These are phyloP conservation scores for Unio delphinus DNA, from an alignment of 2,888 invertebrate genomes.

Conservation along the genomic window DNA sequence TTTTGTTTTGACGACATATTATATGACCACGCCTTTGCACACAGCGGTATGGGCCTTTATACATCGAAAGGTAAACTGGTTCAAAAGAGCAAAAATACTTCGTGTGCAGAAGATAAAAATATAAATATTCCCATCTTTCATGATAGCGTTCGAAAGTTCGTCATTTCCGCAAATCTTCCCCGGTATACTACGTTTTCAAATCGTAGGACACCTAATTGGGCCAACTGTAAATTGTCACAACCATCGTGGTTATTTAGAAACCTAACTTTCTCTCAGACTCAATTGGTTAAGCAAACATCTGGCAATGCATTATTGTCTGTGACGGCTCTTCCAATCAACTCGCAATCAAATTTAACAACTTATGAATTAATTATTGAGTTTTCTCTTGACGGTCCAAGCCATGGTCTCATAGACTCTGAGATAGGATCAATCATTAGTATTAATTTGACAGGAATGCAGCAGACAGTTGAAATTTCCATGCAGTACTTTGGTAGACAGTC, in stretches of 20 bases:
- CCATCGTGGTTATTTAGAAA: conserved; percentile 32
- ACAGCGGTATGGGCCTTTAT: not conserved
- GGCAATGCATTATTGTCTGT: not conserved
- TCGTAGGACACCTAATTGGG: conserved; percentile 27
- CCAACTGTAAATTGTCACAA: conserved; percentile 26
- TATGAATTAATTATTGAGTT: conserved; percentile 20
- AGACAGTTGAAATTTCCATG: conserved; percentile 16
- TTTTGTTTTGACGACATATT: conserved; percentile 40
- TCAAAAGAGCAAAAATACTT: conserved; percentile 37
- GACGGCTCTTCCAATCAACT: not conserved
- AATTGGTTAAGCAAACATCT: no score
- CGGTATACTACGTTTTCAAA: conserved; percentile 44
- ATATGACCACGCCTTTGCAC: conserved; percentile 15
- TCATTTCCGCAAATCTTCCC: conserved; percentile 43
- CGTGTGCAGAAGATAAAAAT: conserved; percentile 54
- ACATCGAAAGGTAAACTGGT: conserved; percentile 12
- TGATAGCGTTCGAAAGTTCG: conserved; percentile 22
- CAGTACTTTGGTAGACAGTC: conserved; percentile 24
- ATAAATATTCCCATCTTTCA: conserved; percentile 49
- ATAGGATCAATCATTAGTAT: conserved; percentile 36
- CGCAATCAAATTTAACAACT: not conserved
- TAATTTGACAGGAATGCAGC: not conserved
- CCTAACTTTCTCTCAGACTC: conserved; percentile 6
- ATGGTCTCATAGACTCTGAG: conserved; percentile 40
- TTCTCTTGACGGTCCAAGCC: conserved; percentile 29